Conservation (phyloP, 2,113 vertebrate genomes). For the Otolemur garnettii region DNA sequence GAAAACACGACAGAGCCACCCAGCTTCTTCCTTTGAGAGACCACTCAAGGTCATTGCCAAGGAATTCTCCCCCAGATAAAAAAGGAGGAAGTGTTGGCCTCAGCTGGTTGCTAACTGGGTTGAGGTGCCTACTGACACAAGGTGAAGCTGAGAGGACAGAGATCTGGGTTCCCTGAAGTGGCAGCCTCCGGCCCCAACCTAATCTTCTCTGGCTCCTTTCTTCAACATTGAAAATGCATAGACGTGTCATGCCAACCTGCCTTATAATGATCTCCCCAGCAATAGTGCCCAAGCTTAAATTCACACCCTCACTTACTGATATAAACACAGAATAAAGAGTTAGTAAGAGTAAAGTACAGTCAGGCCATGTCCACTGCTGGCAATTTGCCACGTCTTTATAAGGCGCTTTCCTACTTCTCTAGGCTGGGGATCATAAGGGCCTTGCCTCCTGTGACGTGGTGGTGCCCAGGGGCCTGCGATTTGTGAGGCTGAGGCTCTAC, state of each 20-base stretch:
- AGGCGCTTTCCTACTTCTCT: background rate
- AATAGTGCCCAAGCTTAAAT: background rate
- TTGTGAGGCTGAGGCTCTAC: background rate
- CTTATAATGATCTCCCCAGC: background rate
- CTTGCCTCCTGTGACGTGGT: background rate
- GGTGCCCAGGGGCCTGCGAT: no score
- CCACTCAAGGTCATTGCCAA: constrained; percentile 54
- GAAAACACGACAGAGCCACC: background rate
- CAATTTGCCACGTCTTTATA: background rate
- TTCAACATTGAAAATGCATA: constrained; percentile 35
- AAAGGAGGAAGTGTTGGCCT: background rate
- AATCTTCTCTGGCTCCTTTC: background rate
- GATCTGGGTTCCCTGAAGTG: background rate
- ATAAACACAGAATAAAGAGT: background rate
- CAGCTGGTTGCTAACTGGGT: background rate
- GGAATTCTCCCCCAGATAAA: background rate
- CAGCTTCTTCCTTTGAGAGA: background rate
- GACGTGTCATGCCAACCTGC: background rate
- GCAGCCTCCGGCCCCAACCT: background rate
- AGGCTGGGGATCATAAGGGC: fast-evolving
- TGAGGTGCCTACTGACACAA: background rate
- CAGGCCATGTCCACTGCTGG: background rate
- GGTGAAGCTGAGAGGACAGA: background rate
- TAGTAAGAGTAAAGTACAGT: no score
- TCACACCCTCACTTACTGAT: background rate